Evolutionary conservation across 2,888 invertebrate species (phyloP), one percentile per base, ranked within the genome.

Genomic region (Cheilosia soror): DNA sequence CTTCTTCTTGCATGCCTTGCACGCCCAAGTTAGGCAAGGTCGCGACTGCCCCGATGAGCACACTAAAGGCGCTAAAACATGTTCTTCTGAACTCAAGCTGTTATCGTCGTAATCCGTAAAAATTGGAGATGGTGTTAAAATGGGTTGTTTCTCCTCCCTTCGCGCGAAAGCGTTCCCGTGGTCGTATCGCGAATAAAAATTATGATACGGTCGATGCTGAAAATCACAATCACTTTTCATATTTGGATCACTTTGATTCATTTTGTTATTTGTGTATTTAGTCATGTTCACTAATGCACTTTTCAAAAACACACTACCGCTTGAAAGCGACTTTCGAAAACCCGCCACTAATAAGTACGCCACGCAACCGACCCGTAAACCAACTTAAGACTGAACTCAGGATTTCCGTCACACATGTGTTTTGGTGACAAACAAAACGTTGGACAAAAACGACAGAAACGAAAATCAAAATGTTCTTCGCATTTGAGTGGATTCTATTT

Each of bases 1-100:
- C 93, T 98, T 98, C 93, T 98, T 96, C 92, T 98, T 98, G 93
- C 98, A 98, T 0, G 98, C 98, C 91, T 98, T 98, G 92, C 99
- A 99, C 2, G 98, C 98, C 98, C 98, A 99, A 11, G 98, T 95
- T 49, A 99, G 93, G 90, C 98, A 99, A 83, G 97, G 95, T 84
- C 97, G 95, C 2, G 90, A 90, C 85, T 91, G 92, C 4, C 92
- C 90, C 81, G 92, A 89, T 89, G 93, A 90, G 90, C 94, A 91
- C 88, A 92, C 89, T 88, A 92, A 88, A 81, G 94, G 91, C 55
- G 93, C 90, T 87, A 92, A 88, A 42, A 92, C 92, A 88, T 92
- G 92, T 83, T 92, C 92, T 87, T 92, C 92, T 42, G 92, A 92
- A 57, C 92, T 90, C 57, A 92, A 90, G 57, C 89, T 90, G 49